These are phyloP conservation scores for Temnothorax longispinosus DNA, from an alignment of 1,140 invertebrate species.

Conservation along the genomic window DNA sequence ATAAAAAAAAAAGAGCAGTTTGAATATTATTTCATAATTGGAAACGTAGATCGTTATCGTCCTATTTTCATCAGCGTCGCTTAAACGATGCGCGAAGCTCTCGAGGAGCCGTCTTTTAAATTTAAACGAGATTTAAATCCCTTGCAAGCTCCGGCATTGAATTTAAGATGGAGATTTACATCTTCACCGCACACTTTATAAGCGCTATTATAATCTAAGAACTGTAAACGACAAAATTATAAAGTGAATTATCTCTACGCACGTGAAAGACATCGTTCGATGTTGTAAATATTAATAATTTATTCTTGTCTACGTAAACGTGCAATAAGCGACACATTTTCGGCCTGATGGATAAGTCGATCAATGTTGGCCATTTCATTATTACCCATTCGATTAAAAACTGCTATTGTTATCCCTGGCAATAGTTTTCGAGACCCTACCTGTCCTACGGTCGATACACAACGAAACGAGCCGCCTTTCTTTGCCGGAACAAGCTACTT, in stretches of 20 bases:
- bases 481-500: slow-evolving; percentile 58
- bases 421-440: slow-evolving; percentile 19
- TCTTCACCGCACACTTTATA: slow-evolving; percentile 36
- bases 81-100: slow-evolving; percentile 33
- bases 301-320: not conserved
- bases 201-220: slow-evolving; percentile 20
- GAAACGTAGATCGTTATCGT: slow-evolving; percentile 57
- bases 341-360: not conserved
- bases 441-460: slow-evolving; percentile 46
- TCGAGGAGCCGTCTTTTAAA: slow-evolving; percentile 43
- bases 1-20: not conserved
- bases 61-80: slow-evolving; percentile 43
- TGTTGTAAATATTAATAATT: not conserved
- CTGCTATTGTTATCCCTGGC: not conserved
- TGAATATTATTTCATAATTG: slow-evolving; percentile 59
- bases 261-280: not conserved
- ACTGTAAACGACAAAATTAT: slow-evolving; percentile 43
- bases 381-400: slow-evolving; percentile 31
- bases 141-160: slow-evolving; percentile 44
- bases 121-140: slow-evolving; percentile 61
- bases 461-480: slow-evolving; percentile 47
- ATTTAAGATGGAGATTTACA: slow-evolving; percentile 60
- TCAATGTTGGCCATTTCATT: slow-evolving; percentile 5
- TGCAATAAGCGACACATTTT: not conserved
- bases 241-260: slow-evolving; percentile 1